These are phyloP conservation scores for Heliconius hortense DNA, from an alignment of 2,888 invertebrate species.

Conservation along the genomic window DNA sequence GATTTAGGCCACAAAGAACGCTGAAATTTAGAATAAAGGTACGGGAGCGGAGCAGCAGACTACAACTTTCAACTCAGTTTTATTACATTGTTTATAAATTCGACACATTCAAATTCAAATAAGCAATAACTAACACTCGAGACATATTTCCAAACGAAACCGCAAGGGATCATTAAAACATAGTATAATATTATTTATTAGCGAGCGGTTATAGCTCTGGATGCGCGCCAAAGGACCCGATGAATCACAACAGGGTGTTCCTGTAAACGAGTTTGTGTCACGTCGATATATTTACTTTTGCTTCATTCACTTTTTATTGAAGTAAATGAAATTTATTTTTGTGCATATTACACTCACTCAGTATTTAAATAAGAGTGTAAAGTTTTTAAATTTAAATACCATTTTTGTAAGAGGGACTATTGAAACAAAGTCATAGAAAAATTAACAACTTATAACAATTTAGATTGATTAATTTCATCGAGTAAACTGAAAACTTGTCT, in stretches of 20 bases:
- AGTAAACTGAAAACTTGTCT: no score
- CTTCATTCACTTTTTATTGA: conserved; percentile 28
- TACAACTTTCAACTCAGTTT: no score
- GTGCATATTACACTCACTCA: background rate
- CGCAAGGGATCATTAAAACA: conserved; percentile 36
- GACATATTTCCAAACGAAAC: conserved; percentile 27
- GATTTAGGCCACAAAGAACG: background rate
- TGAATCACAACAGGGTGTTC: conserved; percentile 44
- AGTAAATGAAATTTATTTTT: background rate
- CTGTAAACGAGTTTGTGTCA: conserved; percentile 31
- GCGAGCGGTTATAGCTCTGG: conserved; percentile 35
- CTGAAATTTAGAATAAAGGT: background rate
- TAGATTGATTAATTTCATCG: no score
- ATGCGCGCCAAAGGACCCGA: conserved; percentile 47
- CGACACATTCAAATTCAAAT: background rate
- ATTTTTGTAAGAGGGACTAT: background rate
- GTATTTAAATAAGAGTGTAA: background rate
- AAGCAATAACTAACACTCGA: background rate
- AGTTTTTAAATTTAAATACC: background rate
- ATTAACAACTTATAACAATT: background rate
- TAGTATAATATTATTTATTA: conserved; percentile 35
- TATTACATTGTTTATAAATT: background rate
- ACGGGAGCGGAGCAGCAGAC: no score
- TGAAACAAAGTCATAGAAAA: background rate
- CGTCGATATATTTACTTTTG: conserved; percentile 33